Evolutionary conservation across 2,113 vertebrate genomes (phyloP), one percentile per base, ranked within the genome.

Genomic region (Rhinichthys klamathensis): DNA sequence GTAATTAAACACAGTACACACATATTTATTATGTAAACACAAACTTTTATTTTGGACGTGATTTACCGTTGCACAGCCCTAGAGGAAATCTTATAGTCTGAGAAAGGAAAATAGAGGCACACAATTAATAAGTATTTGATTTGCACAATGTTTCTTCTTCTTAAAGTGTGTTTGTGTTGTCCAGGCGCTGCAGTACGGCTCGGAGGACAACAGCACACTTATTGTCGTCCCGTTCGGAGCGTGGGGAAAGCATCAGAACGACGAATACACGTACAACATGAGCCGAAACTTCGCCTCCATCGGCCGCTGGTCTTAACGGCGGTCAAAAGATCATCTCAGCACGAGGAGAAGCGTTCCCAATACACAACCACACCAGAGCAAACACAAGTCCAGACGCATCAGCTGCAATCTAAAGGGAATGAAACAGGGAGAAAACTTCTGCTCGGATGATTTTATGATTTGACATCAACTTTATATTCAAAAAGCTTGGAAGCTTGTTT

Each of bases 171-270:
- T 80, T 27, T 83, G 63, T 67, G 74, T 80, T 21, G 27, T 58
- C 30, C 79, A 99, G 98, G 96, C 97, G 12, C 93, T 96, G 2
- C 97, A 98, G 21, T 99, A 97, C 0, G 98, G 98, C 44, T 92
- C 97, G 0, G 98, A 99, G 85, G 98, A 99, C 91, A 99, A 99
- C 93, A 96, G 97, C 92, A 99, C 98, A 0, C 90, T 96, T 21
- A 94, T 99, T 0, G 96, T 99, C 16, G 96, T 99, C 69, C 97
- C 98, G 0, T 99, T 99, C 32, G 97, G 97, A 56, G 97, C 97
- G 0, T 99, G 98, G 98, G 98, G 97, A 32, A 98, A 97, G 84
- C 96, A 98, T 89, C 95, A 96, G 92, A 97, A 89, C 1, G 92
- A 96, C 0, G 94, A 96, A 70, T 13, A 95, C n/a, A 96, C 89